These are phyloP conservation scores for Molossus molossus DNA, from an alignment of 2,797 vertebrate species.

Conservation along the genomic window DNA sequence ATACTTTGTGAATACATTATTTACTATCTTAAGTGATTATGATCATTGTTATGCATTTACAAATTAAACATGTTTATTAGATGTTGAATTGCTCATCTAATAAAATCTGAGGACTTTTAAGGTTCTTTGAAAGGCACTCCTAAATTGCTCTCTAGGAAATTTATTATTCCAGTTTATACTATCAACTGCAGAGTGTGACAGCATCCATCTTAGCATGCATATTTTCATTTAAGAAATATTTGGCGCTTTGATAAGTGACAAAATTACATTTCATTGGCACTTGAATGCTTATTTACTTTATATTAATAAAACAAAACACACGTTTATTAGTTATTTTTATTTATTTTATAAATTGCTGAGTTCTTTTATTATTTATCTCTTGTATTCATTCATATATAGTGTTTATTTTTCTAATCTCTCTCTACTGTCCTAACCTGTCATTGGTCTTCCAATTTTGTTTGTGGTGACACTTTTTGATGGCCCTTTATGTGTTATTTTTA, in stretches of 20 bases:
- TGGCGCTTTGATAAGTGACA: constrained; percentile 52
- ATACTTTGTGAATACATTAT: background rate
- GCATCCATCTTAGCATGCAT: constrained; percentile 34
- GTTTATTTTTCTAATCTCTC: constrained; percentile 35
- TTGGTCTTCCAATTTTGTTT: background rate
- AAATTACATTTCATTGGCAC: constrained; percentile 68
- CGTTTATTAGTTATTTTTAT: constrained; percentile 24
- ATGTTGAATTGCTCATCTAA: constrained; percentile 41
- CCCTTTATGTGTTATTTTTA: constrained; percentile 2
- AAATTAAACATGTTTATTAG: background rate
- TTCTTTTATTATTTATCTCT: constrained; percentile 27
- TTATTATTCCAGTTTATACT: constrained; percentile 42
- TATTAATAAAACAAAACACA: constrained; percentile 48
- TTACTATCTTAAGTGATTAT: constrained; percentile 34
- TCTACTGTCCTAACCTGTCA: background rate
- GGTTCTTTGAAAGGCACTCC: constrained; percentile 45
- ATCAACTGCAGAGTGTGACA: constrained; percentile 58
- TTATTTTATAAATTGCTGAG: constrained; percentile 15
- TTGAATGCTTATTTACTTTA: constrained; percentile 44
- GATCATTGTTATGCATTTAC: constrained; percentile 21
- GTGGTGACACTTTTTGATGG: background rate
- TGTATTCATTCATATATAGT: background rate
- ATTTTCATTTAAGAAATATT: constrained; percentile 63
- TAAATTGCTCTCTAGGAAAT: constrained; percentile 39
- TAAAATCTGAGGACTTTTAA: constrained; percentile 42